phyloP scores from a whole-genome alignment of 2,797 vertebrate species.

The Premnoplex brunnescens region DNA sequence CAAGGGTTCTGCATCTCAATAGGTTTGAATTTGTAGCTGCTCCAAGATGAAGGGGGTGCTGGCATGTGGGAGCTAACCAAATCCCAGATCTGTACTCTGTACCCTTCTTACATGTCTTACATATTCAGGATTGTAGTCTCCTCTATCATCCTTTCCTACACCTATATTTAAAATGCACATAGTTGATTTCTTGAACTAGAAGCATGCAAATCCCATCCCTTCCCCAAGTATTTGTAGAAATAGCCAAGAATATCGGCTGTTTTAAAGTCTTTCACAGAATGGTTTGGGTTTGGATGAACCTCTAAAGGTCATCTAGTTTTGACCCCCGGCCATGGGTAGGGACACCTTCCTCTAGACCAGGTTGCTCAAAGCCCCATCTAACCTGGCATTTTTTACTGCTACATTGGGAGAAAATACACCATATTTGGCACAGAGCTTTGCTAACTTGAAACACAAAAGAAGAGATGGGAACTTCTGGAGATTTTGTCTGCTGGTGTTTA shows the following conservation, averaged over 20 bases:
- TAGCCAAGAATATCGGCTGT: neutral
- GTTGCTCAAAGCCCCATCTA: neutral
- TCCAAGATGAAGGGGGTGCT: neutral
- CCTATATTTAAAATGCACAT: neutral
- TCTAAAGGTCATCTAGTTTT: neutral
- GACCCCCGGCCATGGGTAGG: neutral
- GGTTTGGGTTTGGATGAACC: neutral
- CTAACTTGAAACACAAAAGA: neutral
- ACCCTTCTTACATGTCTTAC: accelerated
- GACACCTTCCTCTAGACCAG: neutral
- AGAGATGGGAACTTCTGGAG: neutral
- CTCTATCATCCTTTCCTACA: neutral
- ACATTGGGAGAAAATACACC: accelerated
- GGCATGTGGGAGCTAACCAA: neutral
- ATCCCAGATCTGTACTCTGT: neutral
- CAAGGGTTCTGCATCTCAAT: neutral
- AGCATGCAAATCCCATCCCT: neutral
- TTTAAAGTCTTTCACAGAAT: neutral
- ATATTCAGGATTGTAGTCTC: neutral
- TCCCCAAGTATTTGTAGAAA: neutral
- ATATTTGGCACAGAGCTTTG: neutral
- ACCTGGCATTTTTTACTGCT: neutral
- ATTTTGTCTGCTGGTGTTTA: neutral
- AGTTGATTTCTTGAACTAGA: neutral
- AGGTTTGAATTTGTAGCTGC: slow-evolving; percentile 9